Conservation (phyloP, 1,140 invertebrate species). For the Limonius californicus region DNA sequence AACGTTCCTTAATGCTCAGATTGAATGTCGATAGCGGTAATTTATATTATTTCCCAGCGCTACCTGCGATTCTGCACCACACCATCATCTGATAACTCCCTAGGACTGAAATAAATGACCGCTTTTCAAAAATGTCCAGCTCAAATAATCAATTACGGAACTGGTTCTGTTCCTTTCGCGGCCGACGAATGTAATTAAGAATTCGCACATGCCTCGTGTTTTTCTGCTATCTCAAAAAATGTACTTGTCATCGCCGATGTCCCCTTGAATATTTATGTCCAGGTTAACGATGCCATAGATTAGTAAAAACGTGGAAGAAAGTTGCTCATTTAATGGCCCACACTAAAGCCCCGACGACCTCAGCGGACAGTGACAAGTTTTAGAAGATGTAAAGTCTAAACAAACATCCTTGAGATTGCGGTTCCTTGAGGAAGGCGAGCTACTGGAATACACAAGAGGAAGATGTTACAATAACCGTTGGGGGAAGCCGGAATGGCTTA, state of each 20-base stretch:
- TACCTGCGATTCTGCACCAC: constrained; percentile 8
- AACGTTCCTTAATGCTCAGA: constrained; percentile 9
- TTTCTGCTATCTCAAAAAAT: neutral
- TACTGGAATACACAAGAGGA: too few relatives aligned
- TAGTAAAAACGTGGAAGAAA: too few relatives aligned
- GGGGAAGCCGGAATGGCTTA: neutral
- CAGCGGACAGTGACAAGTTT: too few relatives aligned
- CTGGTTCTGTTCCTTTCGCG: neutral
- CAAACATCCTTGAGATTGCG: too few relatives aligned
- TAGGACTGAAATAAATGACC: constrained; percentile 2
- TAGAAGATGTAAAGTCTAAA: too few relatives aligned
- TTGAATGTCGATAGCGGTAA: constrained; percentile 8
- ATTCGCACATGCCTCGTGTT: neutral
- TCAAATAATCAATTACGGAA: constrained; percentile 12
- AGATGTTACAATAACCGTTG: neutral
- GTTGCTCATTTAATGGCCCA: too few relatives aligned
- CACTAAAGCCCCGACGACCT: too few relatives aligned
- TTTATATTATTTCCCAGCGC: constrained; percentile 12
- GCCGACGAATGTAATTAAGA: neutral
- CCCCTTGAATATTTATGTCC: too few relatives aligned
- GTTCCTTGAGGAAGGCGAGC: too few relatives aligned
- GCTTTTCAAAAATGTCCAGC: constrained; percentile 6
- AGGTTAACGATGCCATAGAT: too few relatives aligned
- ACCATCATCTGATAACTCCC: constrained; percentile 3
- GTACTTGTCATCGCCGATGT: neutral